Base-by-base conservation (phyloP, 2,888 invertebrate genomes). In the Tiliacea citrago region DNA sequence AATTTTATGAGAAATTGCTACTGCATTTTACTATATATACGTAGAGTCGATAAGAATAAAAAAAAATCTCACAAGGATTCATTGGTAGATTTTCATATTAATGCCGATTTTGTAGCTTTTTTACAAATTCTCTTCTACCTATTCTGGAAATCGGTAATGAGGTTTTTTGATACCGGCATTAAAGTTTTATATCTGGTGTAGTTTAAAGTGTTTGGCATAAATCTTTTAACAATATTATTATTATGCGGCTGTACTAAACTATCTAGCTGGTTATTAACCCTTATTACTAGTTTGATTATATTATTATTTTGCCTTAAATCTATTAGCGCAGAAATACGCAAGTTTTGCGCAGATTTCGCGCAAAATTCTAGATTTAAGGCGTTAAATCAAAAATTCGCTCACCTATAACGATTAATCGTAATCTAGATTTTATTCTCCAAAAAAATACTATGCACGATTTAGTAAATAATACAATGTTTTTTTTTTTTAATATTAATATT, bases 371-470 rank as follows among this genome's bases (percentile, higher is more conserved):
- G 18, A 39, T 39, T 42, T 21, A 47, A 79, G 63, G 67, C 70
- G 13, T 58, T 49, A 63, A 79, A 69, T 42, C 0, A 55, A 69
- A 67, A 63, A 60, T 7, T 61, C 29, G 62, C 69, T 76, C 45
- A 66, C 21, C 6, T 51, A 13, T 13, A 45, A 7, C 2, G 53
- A 21, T 39, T 21, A 55, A 45, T 29, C 18, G 29, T 77, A 67
- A 57, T 21, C 35, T 53, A 51, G 7, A 35, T 65, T 55, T 39
- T 60, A 66, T 45, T 77, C 10, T 58, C 12, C 47, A 66, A 66
- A 81, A 77, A 81, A 81, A 82, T 79, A 82, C 81, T 82, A 61
- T 79, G 70, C 24, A 65, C 61, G 68, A 42, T 78, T 68, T 29
- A 60, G 73, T 68, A 68, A 81, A 74, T 69, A 66, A 78, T 75